Conservation (phyloP, 2,888 invertebrate genomes). For the Synergus japonicus region DNA sequence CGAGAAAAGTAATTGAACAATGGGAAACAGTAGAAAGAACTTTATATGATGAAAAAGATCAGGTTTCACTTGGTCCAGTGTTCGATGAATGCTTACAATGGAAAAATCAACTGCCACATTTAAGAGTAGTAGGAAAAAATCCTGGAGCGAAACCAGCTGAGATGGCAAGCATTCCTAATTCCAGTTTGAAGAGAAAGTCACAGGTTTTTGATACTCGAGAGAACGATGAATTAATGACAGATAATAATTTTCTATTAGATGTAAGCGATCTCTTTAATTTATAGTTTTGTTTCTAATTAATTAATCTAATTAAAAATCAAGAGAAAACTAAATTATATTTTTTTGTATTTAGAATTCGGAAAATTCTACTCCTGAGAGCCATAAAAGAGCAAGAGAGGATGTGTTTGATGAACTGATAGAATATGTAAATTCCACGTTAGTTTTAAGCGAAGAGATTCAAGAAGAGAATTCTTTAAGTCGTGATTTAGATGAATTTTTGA, state of each 20-base stretch:
- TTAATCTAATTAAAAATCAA: slow-evolving; percentile 5
- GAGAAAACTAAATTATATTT: neutral
- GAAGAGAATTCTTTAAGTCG: slow-evolving; percentile 50
- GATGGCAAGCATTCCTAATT: neutral
- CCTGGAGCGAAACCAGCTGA: slow-evolving; percentile 46
- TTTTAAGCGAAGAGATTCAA: slow-evolving; percentile 60
- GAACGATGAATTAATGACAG: slow-evolving; percentile 50
- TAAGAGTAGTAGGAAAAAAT: slow-evolving; percentile 64
- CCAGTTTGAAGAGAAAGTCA: slow-evolving; percentile 43
- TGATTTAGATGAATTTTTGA: slow-evolving; percentile 63
- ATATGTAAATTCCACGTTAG: slow-evolving; percentile 65
- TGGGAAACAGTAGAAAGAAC: slow-evolving; percentile 70
- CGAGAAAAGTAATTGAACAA: slow-evolving; percentile 65
- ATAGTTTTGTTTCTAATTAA: neutral
- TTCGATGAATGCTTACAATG: slow-evolving; percentile 72
- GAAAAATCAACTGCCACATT: slow-evolving; percentile 70
- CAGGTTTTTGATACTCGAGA: slow-evolving; percentile 40
- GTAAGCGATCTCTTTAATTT: neutral
- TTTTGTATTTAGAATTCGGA: slow-evolving; percentile 54
- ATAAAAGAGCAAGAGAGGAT: slow-evolving; percentile 59
- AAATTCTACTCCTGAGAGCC: slow-evolving; percentile 47
- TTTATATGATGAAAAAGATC: slow-evolving; percentile 67
- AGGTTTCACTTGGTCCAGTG: slow-evolving; percentile 55
- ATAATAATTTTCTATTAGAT: slow-evolving; percentile 47
- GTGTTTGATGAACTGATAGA: slow-evolving; percentile 68